Evolutionary conservation across 2,797 vertebrate genomes (phyloP).

Genomic region (Parambassis ranga): DNA sequence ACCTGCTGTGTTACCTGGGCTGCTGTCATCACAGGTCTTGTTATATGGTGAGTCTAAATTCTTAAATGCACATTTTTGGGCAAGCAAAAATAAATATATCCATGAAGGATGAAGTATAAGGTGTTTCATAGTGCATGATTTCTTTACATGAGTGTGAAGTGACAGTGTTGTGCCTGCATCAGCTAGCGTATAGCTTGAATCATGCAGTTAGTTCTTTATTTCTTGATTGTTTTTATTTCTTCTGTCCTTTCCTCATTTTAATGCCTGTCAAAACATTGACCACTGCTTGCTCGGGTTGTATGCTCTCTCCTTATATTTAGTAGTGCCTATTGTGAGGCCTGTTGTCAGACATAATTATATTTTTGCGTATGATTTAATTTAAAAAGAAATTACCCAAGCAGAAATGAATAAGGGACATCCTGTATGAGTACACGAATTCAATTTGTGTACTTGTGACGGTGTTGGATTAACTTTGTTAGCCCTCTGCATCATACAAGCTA

Average conservation of each 20-base stretch:
- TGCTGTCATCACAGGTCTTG: constrained; percentile 84
- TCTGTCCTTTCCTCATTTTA: no score
- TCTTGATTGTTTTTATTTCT: no score
- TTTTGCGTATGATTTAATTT: constrained; percentile 9
- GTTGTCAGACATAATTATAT: neutral
- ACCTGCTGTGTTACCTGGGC: constrained; percentile 90
- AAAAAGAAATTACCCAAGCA: neutral
- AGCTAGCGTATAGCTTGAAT: no score
- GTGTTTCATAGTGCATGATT: no score
- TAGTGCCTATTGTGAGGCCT: no score
- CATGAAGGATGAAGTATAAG: no score
- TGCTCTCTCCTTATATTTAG: neutral
- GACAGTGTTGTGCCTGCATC: no score
- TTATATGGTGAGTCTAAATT: constrained; percentile 89
- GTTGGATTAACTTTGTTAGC: constrained; percentile 59
- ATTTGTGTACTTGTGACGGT: constrained; percentile 74
- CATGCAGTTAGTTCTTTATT: no score
- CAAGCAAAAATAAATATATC: no score
- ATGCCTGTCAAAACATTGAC: neutral
- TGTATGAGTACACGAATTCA: no score
- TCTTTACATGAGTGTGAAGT: no score
- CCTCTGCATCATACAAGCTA: constrained; percentile 31
- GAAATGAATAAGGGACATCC: constrained; percentile 22
- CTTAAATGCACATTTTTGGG: no score
- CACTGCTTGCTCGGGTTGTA: neutral